Evolutionary conservation across 2,888 invertebrate species (phyloP).

Genomic region (Standfussiana lucernea): DNA sequence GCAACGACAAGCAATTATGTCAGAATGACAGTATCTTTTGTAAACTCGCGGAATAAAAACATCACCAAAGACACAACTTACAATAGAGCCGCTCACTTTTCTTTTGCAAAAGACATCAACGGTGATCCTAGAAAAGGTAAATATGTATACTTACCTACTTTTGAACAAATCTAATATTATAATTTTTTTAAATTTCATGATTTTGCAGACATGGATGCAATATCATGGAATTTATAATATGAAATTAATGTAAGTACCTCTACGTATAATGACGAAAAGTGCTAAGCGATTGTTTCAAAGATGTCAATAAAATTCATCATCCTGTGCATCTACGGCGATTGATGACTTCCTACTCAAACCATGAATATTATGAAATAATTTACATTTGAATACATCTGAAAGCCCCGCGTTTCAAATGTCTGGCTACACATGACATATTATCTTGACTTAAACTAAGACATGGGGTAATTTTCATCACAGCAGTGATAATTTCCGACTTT

Average conservation of each 20-base stretch:
- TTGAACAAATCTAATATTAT: no score
- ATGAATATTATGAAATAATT: background rate
- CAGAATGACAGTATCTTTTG: background rate
- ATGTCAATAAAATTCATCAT: background rate
- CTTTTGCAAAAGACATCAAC: constrained; percentile 84
- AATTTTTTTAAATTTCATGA: no score
- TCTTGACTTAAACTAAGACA: background rate
- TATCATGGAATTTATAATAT: background rate
- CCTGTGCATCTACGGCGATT: no score
- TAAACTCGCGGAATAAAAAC: background rate
- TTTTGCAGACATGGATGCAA: background rate
- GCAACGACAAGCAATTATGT: background rate
- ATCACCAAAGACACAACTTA: constrained; percentile 9
- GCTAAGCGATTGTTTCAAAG: background rate
- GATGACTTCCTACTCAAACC: background rate
- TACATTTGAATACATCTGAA: no score
- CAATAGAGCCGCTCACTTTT: constrained; percentile 55
- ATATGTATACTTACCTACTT: background rate
- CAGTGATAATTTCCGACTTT: background rate
- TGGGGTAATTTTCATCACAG: background rate
- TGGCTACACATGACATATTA: no score
- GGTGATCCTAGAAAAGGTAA: constrained; percentile 50
- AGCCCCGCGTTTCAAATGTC: no score
- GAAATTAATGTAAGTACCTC: no score
- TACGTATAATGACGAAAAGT: background rate